Evolutionary conservation across 1,140 invertebrate genomes (phyloP), one percentile per base, ranked within the genome.

Genomic region (Ladona fulva): DNA sequence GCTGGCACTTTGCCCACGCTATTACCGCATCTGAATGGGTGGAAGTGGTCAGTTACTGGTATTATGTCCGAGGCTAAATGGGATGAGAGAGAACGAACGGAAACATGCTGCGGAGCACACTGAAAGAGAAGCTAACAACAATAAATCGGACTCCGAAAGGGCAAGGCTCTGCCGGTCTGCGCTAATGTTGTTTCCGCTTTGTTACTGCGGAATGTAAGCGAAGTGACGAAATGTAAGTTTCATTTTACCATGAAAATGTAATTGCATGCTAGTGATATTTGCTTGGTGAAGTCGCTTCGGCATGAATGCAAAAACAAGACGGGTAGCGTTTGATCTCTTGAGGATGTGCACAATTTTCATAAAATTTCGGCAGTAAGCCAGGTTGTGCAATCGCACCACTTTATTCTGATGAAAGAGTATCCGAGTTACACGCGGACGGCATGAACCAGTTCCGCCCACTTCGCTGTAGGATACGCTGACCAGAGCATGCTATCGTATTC

Each of bases 331-430:
- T 66, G 52, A 66, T 66, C n/a, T 66, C n/a, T 19, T 22, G 52
- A 66, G 52, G 52, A 66, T 66, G 52, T 66, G n/a, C 52, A 66
- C 52, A 66, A 66, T 66, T 66, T 66, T 66, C 52, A 66, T 66
- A 19, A 22, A 66, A 66, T 66, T 66, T 22, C 52, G 52, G 52
- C 52, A 66, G n/a, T 19, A 66, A 66, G 52, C 52, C 52, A 66
- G 52, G 52, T 66, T 66, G 12, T 66, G 52, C 52, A 66, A 66
- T 66, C 52, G n/a, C 12, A 66, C 52, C n/a, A 37, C 29, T 37
- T 37, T 66, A 66, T 22, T 66, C n/a, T 16, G 52, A 66, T 66
- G n/a, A 66, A 66, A 66, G 52, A 12, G 52, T 19, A 66, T 37
- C 29, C 29, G 29, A 37, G 29, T 37, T 37, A 37, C 29, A 37